Base-by-base conservation (phyloP, 1,140 invertebrate species). In the Lepidurus couesii region DNA sequence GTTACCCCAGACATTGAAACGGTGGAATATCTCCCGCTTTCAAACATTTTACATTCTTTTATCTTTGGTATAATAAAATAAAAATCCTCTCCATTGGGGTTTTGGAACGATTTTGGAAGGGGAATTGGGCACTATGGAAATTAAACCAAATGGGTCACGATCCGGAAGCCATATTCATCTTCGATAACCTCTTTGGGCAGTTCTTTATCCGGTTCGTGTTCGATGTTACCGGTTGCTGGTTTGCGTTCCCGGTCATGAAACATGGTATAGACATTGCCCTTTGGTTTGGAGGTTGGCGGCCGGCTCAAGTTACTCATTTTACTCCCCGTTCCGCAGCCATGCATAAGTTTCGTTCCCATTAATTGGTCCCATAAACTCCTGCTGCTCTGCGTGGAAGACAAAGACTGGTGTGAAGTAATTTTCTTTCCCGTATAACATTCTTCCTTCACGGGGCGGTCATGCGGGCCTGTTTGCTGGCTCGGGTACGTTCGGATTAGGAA, bases 161-260 rank as follows among this genome's bases (percentile, higher is more conserved):
- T 65, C 76, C 76, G 76, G 76, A 77, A 77, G 42, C 76, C 76
- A 65, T 77, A 77, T 65, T 77, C 76, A 45, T 77, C 76, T 77
- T 77, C 76, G 21, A 65, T 65, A 21, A 65, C 53, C 53, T 65
- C 53, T 10, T 65, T 65, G 21, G 53, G 53, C 53, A 65, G 13
- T 16, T 65, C 53, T 65, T 65, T 65, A 65, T 65, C 13, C 53
- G 53, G 53, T 65, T 65, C 53, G 53, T 65, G 53, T 65, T 65
- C 53, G 13, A 65, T 24, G 21, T 75, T 16, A 45, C 26, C 53
- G 45, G 13, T 65, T 43, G 76, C 42, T 45, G n/a, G 75, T 42
- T 44, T 42, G 34, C 42, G 42, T 76, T 43, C 75, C 42, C n/a
- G 24, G 43, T 24, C n/a, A 24, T 76, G 26, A n/a, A 43, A 24